Base-by-base conservation (phyloP, 1,140 invertebrate species). In the Anthonomus grandis region DNA sequence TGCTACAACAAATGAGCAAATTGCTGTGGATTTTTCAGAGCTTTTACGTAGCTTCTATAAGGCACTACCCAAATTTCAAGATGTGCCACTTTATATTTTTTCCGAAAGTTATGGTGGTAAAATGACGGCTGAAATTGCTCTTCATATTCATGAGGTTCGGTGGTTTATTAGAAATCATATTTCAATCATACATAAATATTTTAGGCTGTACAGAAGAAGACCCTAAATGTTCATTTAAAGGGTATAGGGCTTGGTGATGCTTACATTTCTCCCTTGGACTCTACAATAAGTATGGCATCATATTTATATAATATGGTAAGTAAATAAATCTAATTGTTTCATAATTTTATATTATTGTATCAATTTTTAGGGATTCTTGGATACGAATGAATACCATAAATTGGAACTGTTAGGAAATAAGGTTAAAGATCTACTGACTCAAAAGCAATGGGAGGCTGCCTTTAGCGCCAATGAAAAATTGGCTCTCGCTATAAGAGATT, bases 41-140 rank as follows among this genome's bases (percentile, higher is more conserved):
- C 75, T 91, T 8, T 79, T 93, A 63, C 78, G 76, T 67, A 75
- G 76, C 2, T 86, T 93, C 62, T 82, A 84, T 34, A 64, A 76
- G 15, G 66, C 74, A 23, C 67, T 85, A 59, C 81, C 86, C 0
- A 77, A 86, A 60, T 90, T 91, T 66, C 77, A 83, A 64, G 75
- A 71, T 4, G 79, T 85, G 2, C 86, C 89, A 0, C 77, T 90
- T 10, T 94, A 91, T 62, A 90, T 94, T 38, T 87, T 87, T 57
- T 86, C 83, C 18, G 88, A 94, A 70, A 92, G 89, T 0, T 94
- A 94, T 73, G 91, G 91, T 12, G 91, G 90, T 0, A 95, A 95
- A 77, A 93, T 93, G 87, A 84, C 89, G 0, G 82, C 86, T 6
- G 86, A 90, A 62, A 90, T 94, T 66, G 86, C 80, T 4, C 22